Evolutionary conservation across 2,888 invertebrate species (phyloP).

Genomic region (Syrista parreyssii): DNA sequence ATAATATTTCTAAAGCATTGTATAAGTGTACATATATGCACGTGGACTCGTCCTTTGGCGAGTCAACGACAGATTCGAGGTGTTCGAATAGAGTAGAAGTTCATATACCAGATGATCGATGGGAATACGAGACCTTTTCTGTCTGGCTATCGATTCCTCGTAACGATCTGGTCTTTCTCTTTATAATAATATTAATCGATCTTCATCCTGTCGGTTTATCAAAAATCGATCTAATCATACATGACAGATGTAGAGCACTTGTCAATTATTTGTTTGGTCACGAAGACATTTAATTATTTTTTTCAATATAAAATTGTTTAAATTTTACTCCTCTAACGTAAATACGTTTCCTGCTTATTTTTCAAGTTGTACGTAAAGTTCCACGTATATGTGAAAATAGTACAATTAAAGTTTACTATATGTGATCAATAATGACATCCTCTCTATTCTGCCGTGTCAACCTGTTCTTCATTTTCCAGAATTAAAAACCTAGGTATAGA

Average conservation of each 20-base stretch:
- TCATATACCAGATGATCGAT: neutral
- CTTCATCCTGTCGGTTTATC: neutral
- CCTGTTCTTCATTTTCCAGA: neutral
- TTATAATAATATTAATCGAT: neutral
- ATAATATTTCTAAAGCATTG: neutral
- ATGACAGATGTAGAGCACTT: neutral
- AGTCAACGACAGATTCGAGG: neutral
- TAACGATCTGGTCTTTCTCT: neutral
- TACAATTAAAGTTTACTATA: neutral
- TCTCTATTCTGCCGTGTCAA: neutral
- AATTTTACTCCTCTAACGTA: neutral
- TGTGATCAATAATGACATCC: neutral
- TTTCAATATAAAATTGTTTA: neutral
- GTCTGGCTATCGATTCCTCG: neutral
- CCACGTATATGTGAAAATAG: neutral
- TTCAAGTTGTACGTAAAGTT: no score
- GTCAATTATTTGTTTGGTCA: neutral
- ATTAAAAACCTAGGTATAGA: neutral
- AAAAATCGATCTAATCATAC: neutral
- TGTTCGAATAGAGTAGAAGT: neutral
- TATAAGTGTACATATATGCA: no score
- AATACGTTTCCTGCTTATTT: neutral
- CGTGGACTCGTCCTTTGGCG: no score
- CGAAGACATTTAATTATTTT: neutral
- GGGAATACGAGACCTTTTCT: neutral